Evolutionary conservation across 92 coral and sea anemone species (phyloP).

Genomic region (Porites divaricata): DNA sequence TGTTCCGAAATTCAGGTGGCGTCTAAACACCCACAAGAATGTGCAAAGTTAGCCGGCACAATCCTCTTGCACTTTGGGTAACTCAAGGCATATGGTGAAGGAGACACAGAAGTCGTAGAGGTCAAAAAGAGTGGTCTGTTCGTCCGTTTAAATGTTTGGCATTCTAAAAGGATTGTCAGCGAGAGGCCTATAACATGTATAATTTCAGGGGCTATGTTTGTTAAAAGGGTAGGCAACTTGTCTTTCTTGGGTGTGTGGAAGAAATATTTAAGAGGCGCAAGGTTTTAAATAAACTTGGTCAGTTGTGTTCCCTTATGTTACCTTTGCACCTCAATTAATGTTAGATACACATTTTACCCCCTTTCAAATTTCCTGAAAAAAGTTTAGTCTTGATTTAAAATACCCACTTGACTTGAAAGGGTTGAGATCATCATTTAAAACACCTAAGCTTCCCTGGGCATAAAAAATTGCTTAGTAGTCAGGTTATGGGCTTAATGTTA

Average conservation of each 20-base stretch:
- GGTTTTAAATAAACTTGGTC: background rate
- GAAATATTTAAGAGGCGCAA: background rate
- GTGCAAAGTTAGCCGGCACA: background rate
- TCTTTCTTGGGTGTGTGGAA: background rate
- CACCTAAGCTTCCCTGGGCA: too few relatives aligned
- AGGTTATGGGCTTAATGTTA: too few relatives aligned
- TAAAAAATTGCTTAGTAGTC: too few relatives aligned
- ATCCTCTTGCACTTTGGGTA: constrained; percentile 6
- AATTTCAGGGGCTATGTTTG: constrained; percentile 43
- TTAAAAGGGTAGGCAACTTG: constrained; percentile 38
- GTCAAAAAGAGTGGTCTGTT: constrained; percentile 35
- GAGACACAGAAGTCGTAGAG: background rate
- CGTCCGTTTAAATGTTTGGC: constrained; percentile 40
- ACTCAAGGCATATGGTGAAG: constrained; percentile 8
- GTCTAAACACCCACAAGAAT: background rate
- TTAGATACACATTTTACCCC: too few relatives aligned
- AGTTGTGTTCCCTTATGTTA: too few relatives aligned
- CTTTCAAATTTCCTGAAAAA: too few relatives aligned
- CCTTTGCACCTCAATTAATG: too few relatives aligned
- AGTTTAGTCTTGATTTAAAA: too few relatives aligned
- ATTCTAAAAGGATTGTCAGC: constrained; percentile 3
- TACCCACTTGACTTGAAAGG: too few relatives aligned
- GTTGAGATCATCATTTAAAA: too few relatives aligned
- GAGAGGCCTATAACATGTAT: constrained; percentile 10
- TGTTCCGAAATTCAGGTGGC: background rate